These are phyloP conservation scores for Meles meles DNA, from an alignment of 2,113 vertebrate species.

Conservation along the genomic window DNA sequence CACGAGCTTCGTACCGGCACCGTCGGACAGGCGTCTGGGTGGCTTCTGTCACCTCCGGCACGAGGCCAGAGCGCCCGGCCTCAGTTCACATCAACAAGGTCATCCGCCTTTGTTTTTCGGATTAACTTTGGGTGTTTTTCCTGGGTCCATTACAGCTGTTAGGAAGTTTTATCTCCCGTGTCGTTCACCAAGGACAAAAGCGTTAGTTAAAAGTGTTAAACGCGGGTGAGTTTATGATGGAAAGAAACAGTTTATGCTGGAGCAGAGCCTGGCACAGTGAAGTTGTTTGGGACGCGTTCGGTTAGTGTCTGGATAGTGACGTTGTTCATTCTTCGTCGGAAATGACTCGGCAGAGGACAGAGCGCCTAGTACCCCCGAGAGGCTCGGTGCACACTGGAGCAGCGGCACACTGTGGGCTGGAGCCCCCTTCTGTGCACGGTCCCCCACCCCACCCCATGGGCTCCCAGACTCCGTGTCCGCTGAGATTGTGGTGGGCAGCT, in stretches of 20 bases:
- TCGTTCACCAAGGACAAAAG: neutral
- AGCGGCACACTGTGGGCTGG: fast-evolving
- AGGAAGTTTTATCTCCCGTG: neutral
- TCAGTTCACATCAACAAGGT: neutral
- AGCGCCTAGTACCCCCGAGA: neutral
- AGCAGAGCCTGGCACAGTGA: neutral
- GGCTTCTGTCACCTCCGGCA: neutral
- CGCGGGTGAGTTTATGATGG: neutral
- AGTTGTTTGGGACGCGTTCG: neutral
- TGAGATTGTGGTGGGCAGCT: neutral
- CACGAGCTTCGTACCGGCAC: neutral
- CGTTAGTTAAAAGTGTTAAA: neutral
- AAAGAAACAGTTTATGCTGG: neutral
- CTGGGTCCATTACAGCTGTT: neutral
- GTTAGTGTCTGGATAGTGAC: neutral
- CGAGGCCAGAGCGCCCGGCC: neutral
- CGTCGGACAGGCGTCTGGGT: neutral
- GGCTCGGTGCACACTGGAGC: no score
- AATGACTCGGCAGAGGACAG: neutral
- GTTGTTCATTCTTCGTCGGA: neutral
- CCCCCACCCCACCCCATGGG: neutral
- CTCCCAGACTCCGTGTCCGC: neutral
- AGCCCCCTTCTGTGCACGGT: neutral
- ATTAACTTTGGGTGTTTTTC: neutral
- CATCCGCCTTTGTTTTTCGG: neutral